These are phyloP conservation scores for Cloeon dipterum DNA, from an alignment of 2,888 invertebrate species.

Conservation along the genomic window DNA sequence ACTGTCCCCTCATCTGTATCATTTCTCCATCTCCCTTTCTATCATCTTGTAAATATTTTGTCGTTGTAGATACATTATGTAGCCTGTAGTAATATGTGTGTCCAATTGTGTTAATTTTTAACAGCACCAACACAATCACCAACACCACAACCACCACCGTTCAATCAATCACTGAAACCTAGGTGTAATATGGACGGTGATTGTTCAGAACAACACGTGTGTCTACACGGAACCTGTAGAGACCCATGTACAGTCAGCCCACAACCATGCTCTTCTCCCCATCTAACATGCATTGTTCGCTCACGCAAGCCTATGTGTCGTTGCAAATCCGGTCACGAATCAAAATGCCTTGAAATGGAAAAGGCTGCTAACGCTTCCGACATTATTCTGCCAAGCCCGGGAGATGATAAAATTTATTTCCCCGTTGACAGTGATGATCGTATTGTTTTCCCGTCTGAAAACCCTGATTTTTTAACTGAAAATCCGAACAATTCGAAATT, in stretches of 20 bases:
- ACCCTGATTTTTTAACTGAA: too few species aligned
- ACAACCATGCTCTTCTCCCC: slow-evolving; percentile 16
- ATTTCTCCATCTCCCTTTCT: slow-evolving; percentile 1
- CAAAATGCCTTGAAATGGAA: too few species aligned
- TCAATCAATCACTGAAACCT: slow-evolving; percentile 18
- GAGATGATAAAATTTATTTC: too few species aligned
- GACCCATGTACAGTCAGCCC: slow-evolving; percentile 58
- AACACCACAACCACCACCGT: slow-evolving; percentile 20
- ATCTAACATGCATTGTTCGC: slow-evolving; percentile 39
- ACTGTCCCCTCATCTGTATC: neutral
- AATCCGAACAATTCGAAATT: too few species aligned
- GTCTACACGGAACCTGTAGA: slow-evolving; percentile 59
- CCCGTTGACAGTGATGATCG: too few species aligned
- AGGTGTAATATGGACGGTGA: slow-evolving; percentile 65
- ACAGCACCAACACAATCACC: slow-evolving; percentile 9
- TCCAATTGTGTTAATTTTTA: slow-evolving; percentile 9
- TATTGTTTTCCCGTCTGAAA: too few species aligned
- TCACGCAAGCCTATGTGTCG: slow-evolving; percentile 59
- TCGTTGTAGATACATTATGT: slow-evolving; percentile 8
- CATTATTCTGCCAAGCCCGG: too few species aligned
- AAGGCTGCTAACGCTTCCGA: too few species aligned
- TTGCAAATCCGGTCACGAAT: neutral
- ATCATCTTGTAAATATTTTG: slow-evolving; percentile 6
- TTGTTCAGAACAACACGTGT: slow-evolving; percentile 62
- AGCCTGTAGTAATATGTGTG: slow-evolving; percentile 5